Evolutionary conservation across 1,140 invertebrate genomes (phyloP), one percentile per base, ranked within the genome.

Genomic region (Drosophila equinoxialis): DNA sequence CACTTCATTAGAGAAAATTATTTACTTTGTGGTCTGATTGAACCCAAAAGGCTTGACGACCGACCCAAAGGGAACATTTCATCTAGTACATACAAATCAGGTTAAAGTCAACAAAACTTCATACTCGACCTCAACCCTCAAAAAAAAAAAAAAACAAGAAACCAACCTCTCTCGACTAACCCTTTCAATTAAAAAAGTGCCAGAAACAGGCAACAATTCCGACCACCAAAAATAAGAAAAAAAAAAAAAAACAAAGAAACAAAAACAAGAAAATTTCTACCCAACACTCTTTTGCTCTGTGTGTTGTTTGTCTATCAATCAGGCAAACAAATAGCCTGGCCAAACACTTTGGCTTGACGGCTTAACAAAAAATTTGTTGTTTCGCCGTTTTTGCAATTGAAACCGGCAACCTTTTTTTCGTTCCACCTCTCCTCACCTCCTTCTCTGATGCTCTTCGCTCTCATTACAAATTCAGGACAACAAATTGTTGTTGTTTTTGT

Each of bases 161-260:
- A 30, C 5, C 5, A 30, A 10, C 20, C 35, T 33, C 17, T 37
- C 14, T 59, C 37, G 10, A 11, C 11, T 37, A 35, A 64, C 57
- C 57, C 57, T 59, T 76, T 79, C 73, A 79, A 79, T 79, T 79
- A 79, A 79, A 79, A 76, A 76, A 65, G 76, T 78, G 76, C 68
- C 72, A 75, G 60, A 64, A 71, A 75, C 75, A 78, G 20, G 41
- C 60, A 61, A 61, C 37, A 42, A 13, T 17, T 39, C n/a, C 37
- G n/a, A 58, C 57, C 33, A 37, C 37, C 7, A 51, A 51, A 17
- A 20, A 51, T 10, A 23, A 51, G 23, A 14, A 14, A 45, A 45
- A 42, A 13, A 42, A 42, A 42, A 42, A 48, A 41, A 51, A 4
- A 55, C 3, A 54, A 41, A 41, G 2, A 11, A 41, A 8, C 17